Percentiles rank a stretch among this genome's conserved stretches.
Evolutionary conservation across 2,888 invertebrate species (phyloP).

Genomic region (Machimus rusticus): DNA sequence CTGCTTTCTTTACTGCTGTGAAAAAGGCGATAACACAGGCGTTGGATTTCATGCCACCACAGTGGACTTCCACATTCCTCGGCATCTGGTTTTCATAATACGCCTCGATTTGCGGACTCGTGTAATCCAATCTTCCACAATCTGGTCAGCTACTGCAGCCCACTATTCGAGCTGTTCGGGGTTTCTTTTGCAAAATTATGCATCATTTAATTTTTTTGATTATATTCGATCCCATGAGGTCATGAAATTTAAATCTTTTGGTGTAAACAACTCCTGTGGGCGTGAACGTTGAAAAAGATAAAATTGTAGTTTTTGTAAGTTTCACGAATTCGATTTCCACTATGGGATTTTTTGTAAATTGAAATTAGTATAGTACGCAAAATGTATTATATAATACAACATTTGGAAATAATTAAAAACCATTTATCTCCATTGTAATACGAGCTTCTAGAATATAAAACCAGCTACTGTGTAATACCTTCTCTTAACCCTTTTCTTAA

Average conservation of each 20-base stretch:
- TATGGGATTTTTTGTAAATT: too few relatives aligned
- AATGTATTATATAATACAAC: too few relatives aligned
- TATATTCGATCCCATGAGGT: neutral
- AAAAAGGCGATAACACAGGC: neutral
- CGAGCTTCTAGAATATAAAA: neutral
- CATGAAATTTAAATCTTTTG: neutral
- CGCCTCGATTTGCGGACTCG: neutral
- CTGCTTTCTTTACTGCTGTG: neutral
- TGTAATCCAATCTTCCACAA: neutral
- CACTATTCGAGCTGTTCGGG: neutral
- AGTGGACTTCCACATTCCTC: conserved; percentile 3
- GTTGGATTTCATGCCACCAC: conserved; percentile 15
- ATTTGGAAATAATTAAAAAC: neutral
- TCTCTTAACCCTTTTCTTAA: neutral
- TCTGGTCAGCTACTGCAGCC: neutral
- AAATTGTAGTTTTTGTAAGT: neutral
- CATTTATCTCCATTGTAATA: neutral
- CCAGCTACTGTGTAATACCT: neutral
- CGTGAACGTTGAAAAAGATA: neutral
- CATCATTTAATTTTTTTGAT: neutral
- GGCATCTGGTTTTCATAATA: conserved; percentile 4
- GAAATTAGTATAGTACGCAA: too few relatives aligned
- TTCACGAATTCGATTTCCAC: neutral
- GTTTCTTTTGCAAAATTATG: neutral
- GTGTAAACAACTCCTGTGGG: conserved; percentile 18